These are phyloP conservation scores for Gymnoscopelus braueri DNA, from an alignment of 2,797 vertebrate species.

Conservation along the genomic window DNA sequence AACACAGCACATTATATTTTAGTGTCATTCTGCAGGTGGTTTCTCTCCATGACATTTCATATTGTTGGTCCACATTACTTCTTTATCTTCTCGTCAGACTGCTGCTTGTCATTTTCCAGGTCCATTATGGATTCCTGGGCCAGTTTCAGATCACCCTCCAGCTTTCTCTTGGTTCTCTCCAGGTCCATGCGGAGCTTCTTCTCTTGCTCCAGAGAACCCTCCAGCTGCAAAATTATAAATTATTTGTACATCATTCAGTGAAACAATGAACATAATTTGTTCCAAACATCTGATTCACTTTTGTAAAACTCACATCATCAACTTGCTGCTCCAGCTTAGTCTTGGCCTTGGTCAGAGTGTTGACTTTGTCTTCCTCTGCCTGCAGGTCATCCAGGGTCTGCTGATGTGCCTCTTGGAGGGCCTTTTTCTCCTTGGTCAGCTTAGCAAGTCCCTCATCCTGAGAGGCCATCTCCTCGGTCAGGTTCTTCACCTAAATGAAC, in stretches of 20 bases:
- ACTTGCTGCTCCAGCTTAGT: constrained; percentile 87
- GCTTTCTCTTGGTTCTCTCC: constrained; percentile 85
- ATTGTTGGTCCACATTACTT: constrained; percentile 71
- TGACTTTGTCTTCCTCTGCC: constrained; percentile 88
- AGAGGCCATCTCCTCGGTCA: constrained; percentile 84
- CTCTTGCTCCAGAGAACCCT: constrained; percentile 87
- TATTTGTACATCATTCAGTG: too few relatives aligned
- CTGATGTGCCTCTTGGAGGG: constrained; percentile 81
- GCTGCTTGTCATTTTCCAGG: constrained; percentile 75
- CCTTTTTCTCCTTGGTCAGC: constrained; percentile 81
- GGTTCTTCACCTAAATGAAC: constrained; percentile 80
- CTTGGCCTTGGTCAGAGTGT: constrained; percentile 84
- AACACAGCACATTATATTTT: constrained; percentile 2
- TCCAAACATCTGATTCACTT: neutral
- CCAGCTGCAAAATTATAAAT: constrained; percentile 67
- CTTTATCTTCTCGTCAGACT: constrained; percentile 86
- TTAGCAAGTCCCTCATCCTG: constrained; percentile 83
- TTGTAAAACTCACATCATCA: constrained; percentile 81
- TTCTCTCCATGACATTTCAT: neutral
- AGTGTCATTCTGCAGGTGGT: neutral
- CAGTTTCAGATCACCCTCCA: constrained; percentile 88
- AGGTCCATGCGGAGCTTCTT: constrained; percentile 86
- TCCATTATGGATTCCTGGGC: constrained; percentile 83
- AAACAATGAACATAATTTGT: too few relatives aligned
- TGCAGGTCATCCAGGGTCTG: constrained; percentile 85